Conservation (phyloP, 2,113 vertebrate species). For the Oryzias melastigma region DNA sequence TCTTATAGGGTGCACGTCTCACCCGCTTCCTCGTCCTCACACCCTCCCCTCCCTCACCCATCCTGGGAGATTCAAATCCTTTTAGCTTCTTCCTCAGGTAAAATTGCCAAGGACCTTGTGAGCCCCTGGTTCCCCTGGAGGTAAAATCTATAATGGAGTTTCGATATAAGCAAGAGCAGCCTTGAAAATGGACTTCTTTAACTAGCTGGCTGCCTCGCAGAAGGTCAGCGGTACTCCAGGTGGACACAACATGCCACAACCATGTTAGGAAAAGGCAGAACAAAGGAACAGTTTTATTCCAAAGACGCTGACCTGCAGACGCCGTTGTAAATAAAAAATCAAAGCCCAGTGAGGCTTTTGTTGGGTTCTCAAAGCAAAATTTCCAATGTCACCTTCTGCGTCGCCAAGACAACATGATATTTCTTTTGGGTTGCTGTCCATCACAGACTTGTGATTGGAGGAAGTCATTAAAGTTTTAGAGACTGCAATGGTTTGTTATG, state of each 20-base stretch:
- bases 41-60: conserved; percentile 62
- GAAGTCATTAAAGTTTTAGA: conserved; percentile 1
- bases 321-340: conserved; percentile 48
- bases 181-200: conserved; percentile 81
- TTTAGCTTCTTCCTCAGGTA: conserved; percentile 82
- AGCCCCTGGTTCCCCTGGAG: conserved; percentile 76
- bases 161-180: conserved; percentile 75
- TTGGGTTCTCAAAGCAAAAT: conserved; percentile 40
- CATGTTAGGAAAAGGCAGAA: conserved; percentile 71
- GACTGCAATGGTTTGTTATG: too few species aligned
- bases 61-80: conserved; percentile 74
- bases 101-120: conserved; percentile 81
- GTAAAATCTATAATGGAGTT: conserved; percentile 82
- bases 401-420: background rate
- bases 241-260: conserved; percentile 72
- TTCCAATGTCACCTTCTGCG: conserved; percentile 35
- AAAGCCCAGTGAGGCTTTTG: conserved; percentile 27
- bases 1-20: conserved; percentile 75
- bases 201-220: conserved; percentile 72
- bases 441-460: background rate
- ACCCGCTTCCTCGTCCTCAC: conserved; percentile 56
- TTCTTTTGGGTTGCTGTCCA: background rate
- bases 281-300: conserved; percentile 72
- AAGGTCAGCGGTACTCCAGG: conserved; percentile 74
- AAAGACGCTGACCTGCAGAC: conserved; percentile 60